These are phyloP conservation scores for Loxodonta africana DNA, from an alignment of 2,113 vertebrate genomes.

Conservation along the genomic window DNA sequence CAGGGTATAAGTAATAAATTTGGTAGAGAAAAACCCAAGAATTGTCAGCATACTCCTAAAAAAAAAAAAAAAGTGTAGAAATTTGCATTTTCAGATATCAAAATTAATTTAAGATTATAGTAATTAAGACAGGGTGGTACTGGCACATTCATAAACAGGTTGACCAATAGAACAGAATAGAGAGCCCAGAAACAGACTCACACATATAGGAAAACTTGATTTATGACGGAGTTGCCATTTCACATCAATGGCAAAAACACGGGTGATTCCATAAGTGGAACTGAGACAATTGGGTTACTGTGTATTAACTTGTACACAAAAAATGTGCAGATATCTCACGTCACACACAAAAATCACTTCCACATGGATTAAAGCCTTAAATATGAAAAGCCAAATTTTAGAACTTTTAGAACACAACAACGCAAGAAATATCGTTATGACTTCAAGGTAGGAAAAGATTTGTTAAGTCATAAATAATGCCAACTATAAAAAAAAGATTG, in stretches of 20 bases:
- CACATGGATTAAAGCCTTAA: constrained; percentile 11
- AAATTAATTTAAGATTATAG: constrained; percentile 18
- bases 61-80: not conserved
- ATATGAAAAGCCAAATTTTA: not conserved
- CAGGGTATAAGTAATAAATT: not conserved
- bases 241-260: constrained; percentile 25
- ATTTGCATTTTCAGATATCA: not conserved
- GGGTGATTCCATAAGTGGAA: not conserved
- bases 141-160: constrained; percentile 19
- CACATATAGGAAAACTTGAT: not conserved
- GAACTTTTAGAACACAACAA: not conserved
- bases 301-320: not conserved
- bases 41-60: not conserved
- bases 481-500: constrained; percentile 38
- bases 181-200: not conserved
- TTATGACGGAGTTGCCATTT: constrained; percentile 23
- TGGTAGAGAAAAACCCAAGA: constrained; percentile 18
- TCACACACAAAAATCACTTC: not conserved
- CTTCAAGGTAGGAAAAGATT: not conserved
- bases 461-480: not conserved
- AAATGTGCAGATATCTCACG: not conserved
- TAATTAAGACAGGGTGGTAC: not conserved
- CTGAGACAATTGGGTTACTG: not conserved
- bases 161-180: not conserved
- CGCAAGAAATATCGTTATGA: not conserved